phyloP scores from a whole-genome alignment of 2,888 invertebrate genomes.

The Eutolmus rufibarbis region DNA sequence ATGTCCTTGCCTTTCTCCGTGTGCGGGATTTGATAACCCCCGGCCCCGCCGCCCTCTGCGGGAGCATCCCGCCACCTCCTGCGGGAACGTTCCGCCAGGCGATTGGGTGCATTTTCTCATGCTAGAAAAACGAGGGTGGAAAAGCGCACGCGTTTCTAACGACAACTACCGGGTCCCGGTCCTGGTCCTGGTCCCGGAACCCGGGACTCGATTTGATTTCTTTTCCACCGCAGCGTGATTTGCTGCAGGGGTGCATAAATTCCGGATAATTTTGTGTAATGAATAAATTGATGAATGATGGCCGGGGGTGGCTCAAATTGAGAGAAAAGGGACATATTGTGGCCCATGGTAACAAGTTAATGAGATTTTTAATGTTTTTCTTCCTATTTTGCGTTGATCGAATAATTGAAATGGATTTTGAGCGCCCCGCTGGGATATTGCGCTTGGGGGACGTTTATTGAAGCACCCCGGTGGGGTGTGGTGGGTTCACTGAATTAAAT shows the following conservation, averaged over 20 bases:
- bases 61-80: background rate
- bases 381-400: conserved; percentile 17
- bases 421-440: background rate
- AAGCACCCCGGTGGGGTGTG: background rate
- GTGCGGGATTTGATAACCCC: background rate
- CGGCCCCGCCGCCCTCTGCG: background rate
- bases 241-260: conserved; percentile 60
- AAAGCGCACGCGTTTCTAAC: conserved; percentile 27
- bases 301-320: background rate
- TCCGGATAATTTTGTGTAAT: conserved; percentile 62
- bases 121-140: background rate
- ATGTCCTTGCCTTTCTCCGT: conserved; percentile 28
- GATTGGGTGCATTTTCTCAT: background rate
- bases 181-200: conserved; percentile 1
- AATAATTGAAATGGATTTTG: conserved; percentile 37
- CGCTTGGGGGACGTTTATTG: background rate
- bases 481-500: background rate
- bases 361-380: conserved; percentile 41
- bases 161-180: conserved; percentile 1
- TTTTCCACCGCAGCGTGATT: conserved; percentile 33
- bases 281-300: conserved; percentile 63
- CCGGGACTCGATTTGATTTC: conserved; percentile 31
- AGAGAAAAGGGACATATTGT: background rate
- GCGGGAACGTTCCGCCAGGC: background rate
- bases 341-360: conserved; percentile 42